These are phyloP conservation scores for Heteromyza rotundicornis DNA, from an alignment of 2,888 invertebrate species.

Conservation along the genomic window DNA sequence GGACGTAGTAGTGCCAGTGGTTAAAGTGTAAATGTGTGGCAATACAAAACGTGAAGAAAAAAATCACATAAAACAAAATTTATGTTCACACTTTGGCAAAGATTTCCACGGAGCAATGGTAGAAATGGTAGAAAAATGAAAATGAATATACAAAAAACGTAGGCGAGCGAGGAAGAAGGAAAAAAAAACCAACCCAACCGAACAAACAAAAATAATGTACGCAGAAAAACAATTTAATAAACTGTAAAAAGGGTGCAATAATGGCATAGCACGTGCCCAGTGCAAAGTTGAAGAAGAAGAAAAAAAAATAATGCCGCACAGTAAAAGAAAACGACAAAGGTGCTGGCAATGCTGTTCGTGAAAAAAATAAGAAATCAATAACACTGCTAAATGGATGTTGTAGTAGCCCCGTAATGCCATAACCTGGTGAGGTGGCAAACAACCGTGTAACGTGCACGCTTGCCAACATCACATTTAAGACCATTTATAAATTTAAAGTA, in stretches of 20 bases:
- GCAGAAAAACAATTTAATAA: slow-evolving; percentile 49
- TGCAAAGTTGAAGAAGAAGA: slow-evolving; percentile 20
- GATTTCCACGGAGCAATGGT: slow-evolving; percentile 35
- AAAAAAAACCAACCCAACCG: background rate
- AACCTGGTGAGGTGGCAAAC: background rate
- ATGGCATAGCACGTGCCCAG: slow-evolving; percentile 45
- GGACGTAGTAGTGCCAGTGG: background rate
- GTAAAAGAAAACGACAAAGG: background rate
- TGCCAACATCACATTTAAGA: background rate
- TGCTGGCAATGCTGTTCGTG: background rate
- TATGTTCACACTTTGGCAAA: slow-evolving; percentile 49
- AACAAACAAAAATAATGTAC: slow-evolving; percentile 1
- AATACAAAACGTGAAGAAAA: slow-evolving; percentile 18
- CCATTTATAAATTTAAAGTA: background rate
- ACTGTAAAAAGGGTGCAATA: slow-evolving; percentile 49
- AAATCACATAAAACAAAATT: slow-evolving; percentile 37
- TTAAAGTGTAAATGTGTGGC: slow-evolving; percentile 18
- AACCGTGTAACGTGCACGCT: background rate
- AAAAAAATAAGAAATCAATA: background rate
- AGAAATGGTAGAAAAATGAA: slow-evolving; percentile 7
- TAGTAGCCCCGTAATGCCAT: too few species aligned
- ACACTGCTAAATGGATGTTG: background rate
- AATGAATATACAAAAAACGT: too few species aligned
- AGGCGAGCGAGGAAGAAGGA: background rate
- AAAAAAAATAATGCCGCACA: background rate